Conservation (phyloP, 2,888 invertebrate species). For the Melanostoma scalare region DNA sequence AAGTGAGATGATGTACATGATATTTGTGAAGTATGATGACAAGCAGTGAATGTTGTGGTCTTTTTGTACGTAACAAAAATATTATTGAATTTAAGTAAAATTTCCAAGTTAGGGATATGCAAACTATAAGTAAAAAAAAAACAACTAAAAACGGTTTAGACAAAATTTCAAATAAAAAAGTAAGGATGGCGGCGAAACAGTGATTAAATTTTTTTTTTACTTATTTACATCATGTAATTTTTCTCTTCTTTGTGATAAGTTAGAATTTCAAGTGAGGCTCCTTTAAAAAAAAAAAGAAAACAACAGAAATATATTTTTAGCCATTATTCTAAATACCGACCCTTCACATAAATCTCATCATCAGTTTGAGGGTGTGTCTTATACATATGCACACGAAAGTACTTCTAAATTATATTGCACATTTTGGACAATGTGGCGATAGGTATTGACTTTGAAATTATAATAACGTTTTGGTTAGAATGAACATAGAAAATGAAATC, state of each 20-base stretch:
- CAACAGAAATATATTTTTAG: conserved; percentile 15
- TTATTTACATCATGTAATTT: conserved; percentile 16
- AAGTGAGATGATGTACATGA: conserved; percentile 70
- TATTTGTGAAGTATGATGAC: conserved; percentile 69
- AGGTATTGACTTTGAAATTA: too few species aligned
- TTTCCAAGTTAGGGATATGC: conserved; percentile 65
- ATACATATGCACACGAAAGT: conserved; percentile 1
- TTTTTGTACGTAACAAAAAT: conserved; percentile 71
- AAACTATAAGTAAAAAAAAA: conserved; percentile 43
- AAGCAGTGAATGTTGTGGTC: conserved; percentile 73
- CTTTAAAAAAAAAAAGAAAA: conserved; percentile 24
- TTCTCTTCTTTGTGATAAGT: conserved; percentile 55
- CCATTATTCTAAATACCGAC: conserved; percentile 3
- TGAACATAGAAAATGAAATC: too few species aligned
- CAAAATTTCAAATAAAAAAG: conserved; percentile 43
- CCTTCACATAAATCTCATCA: conserved; percentile 1
- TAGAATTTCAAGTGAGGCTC: conserved; percentile 63
- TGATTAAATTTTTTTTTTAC: conserved; percentile 28
- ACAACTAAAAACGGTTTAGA: conserved; percentile 20
- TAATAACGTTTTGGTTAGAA: neutral
- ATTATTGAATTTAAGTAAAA: conserved; percentile 64
- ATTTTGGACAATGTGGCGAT: neutral
- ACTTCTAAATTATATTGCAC: conserved; percentile 50
- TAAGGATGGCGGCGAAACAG: conserved; percentile 5
- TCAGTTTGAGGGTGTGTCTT: conserved; percentile 5